Conservation (phyloP, 2,113 vertebrate genomes). For the Danio rerio region DNA sequence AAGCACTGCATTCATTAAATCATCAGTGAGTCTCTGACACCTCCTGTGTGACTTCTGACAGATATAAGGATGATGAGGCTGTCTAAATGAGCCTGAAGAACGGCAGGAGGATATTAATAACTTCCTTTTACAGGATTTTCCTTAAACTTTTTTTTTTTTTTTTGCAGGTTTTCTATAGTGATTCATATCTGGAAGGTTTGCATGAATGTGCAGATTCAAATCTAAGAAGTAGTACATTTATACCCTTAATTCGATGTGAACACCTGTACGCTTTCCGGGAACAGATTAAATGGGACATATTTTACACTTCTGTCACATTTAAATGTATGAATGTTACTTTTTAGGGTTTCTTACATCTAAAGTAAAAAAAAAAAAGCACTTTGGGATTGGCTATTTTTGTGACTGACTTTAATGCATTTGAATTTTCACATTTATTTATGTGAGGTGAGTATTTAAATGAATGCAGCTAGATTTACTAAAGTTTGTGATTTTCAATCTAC, state of each 20-base stretch:
- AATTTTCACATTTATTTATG: no score
- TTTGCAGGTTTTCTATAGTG: conserved; percentile 4
- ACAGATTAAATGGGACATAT: neutral
- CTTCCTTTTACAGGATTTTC: conserved; percentile 30
- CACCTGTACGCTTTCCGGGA: neutral
- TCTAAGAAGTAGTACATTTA: conserved; percentile 1
- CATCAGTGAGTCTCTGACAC: conserved; percentile 35
- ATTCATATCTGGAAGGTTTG: conserved; percentile 12
- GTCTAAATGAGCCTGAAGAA: conserved; percentile 35
- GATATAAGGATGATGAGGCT: conserved; percentile 34
- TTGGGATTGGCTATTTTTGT: no score
- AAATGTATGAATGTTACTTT: neutral
- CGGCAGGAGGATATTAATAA: conserved; percentile 28
- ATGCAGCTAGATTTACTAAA: no score
- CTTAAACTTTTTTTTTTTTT: neutral
- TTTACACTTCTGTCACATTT: neutral
- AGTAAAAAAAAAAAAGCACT: neutral
- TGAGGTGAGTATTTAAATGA: no score
- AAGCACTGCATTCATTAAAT: conserved; percentile 38
- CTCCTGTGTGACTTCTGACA: conserved; percentile 34
- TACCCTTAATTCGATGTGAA: neutral
- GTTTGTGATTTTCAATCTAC: no score
- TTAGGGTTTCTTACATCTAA: neutral
- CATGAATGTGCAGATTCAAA: conserved; percentile 24
- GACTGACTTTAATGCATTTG: no score